Percentiles rank a stretch among this genome's conserved stretches.
Conservation (phyloP, 1,140 invertebrate species). For the Diorhabda elongata region DNA sequence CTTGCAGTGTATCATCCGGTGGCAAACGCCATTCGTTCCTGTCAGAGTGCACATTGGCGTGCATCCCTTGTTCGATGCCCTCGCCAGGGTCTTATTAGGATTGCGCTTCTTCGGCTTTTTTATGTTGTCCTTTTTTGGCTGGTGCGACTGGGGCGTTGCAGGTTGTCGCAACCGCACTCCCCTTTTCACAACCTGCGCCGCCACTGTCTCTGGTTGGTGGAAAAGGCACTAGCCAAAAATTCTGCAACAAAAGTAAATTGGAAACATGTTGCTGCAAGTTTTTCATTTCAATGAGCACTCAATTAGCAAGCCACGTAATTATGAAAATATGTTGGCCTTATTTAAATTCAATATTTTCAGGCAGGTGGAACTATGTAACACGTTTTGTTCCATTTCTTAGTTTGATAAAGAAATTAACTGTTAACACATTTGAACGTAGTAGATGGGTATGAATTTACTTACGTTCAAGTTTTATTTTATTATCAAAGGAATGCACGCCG, state of each 20-base stretch:
- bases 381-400: too few relatives aligned
- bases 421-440: too few relatives aligned
- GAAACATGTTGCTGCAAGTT: too few relatives aligned
- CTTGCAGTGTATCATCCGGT: constrained; percentile 82
- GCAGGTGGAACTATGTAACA: too few relatives aligned
- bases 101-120: constrained; percentile 24
- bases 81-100: constrained; percentile 30
- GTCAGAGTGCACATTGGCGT: constrained; percentile 77
- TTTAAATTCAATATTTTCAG: too few relatives aligned
- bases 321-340: too few relatives aligned
- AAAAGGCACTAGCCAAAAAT: background rate
- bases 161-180: constrained; percentile 1
- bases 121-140: constrained; percentile 30
- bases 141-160: constrained; percentile 23
- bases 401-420: too few relatives aligned
- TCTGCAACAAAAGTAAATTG: background rate
- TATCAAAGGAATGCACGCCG: too few relatives aligned
- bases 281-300: too few relatives aligned
- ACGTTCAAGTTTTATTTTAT: too few relatives aligned
- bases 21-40: constrained; percentile 80
- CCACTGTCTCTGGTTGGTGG: constrained; percentile 17
- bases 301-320: too few relatives aligned
- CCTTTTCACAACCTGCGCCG: constrained; percentile 1
- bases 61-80: constrained; percentile 57
- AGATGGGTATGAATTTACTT: too few relatives aligned